Evolutionary conservation across 2,888 invertebrate genomes (phyloP), one percentile per base, ranked within the genome.

Genomic region (Luffia ferchaultella): DNA sequence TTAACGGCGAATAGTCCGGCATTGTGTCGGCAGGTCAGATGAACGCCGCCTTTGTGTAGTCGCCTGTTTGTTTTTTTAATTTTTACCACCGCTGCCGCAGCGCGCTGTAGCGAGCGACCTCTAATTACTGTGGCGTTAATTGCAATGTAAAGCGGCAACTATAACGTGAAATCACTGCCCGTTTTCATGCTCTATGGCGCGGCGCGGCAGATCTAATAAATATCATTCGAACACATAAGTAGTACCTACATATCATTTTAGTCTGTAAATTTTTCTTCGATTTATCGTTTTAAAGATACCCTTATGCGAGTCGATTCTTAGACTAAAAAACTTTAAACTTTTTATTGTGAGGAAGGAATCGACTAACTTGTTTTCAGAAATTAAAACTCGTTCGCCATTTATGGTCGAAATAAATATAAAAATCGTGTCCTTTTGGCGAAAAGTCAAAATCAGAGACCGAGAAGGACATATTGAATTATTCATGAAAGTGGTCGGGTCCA

Each of bases 21-120:
- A 70, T 76, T 77, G 73, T 76, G 62, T 69, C 54, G 63, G 59
- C 65, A 60, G 70, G 66, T 73, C 68, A 64, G 65, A 73, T 75
- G 70, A 79, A 78, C 67, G 68, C 66, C 60, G 63, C 68, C 80
- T 71, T 80, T 82, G 76, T 80, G 58, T 64, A 60, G 62, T 57
- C 30, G n/a, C 44, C 60, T 76, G 76, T 80, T 78, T 76, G 68
- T 73, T 70, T 71, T 77, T 67, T 65, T 68, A 73, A 76, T 69
- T 59, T 59, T 70, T 71, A 40, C 40, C 40, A 68, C 55, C 57
- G 58, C 65, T 68, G 67, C 56, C 55, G 59, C 51, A 51, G 53
- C 60, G 61, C 63, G 63, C 62, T 46, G 50, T 42, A 42, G 51
- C 52, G 50, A 49, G 46, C 42, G 16, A 17, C 18, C 42, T 51